Conservation (phyloP, 2,113 vertebrate genomes). For the Sinocyclocheilus anshuiensis region DNA sequence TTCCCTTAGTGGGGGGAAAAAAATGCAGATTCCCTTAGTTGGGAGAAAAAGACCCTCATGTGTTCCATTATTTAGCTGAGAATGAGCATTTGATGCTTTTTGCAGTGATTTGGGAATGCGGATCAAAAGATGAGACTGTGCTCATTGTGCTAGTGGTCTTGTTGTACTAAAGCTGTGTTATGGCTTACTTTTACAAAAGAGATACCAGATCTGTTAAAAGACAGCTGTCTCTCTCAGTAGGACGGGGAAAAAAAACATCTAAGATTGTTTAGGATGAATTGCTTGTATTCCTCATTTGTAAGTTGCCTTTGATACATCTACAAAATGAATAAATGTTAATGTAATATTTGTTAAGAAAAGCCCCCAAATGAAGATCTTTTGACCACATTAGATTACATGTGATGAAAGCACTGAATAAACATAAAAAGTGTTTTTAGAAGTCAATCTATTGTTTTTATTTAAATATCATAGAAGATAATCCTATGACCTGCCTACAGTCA, state of each 20-base stretch:
- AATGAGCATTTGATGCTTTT: slow-evolving; percentile 5
- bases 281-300: neutral
- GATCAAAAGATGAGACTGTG: slow-evolving; percentile 23
- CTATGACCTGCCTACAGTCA: neutral
- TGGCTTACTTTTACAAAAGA: neutral
- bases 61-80: slow-evolving; percentile 44
- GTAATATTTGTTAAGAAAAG: neutral
- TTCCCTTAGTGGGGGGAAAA: neutral
- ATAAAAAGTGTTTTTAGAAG: neutral
- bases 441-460: neutral
- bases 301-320: neutral
- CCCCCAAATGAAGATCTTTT: neutral
- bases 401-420: neutral
- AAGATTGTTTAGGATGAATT: neutral
- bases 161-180: neutral
- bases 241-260: neutral
- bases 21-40: neutral
- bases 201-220: neutral
- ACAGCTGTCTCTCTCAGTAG: neutral
- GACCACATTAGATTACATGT: neutral
- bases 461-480: neutral
- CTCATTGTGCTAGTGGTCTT: neutral
- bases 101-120: slow-evolving; percentile 15
- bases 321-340: neutral
- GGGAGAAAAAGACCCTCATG: neutral